Base-by-base conservation (phyloP, 2,888 invertebrate species). In the Trimorus sp. region DNA sequence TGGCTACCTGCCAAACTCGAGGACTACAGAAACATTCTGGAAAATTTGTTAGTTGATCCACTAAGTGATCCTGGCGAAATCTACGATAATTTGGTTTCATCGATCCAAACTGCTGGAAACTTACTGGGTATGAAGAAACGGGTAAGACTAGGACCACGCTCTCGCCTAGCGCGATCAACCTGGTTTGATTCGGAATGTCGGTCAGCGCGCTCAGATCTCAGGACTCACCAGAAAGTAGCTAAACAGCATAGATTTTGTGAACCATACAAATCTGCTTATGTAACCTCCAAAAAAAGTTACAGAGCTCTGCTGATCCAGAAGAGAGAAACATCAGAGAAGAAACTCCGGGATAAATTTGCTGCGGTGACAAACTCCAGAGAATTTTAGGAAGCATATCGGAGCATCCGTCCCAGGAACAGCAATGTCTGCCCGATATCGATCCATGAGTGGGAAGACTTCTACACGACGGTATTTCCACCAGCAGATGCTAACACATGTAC, bases 301-400 rank as follows among this genome's bases (percentile, higher is more conserved):
- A 16, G 7, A 42, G 15, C 60, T 14, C 14, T 16, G 4, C 12
- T 60, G 16, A 45, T 7, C 2, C 15, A 15, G n/a, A 60, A 60
- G 16, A 42, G 42, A 16, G 42, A 11, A 4, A 45, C 11, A 15
- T 11, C 40, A 9, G 60, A 60, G 9, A 11, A 8, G 9, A 14
- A 9, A 1, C 7, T 60, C 7, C 15, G 60, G 6, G 60, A 60
- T n/a, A 60, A 45, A 14, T 60, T 60, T 16, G 45, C 45, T 9
- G 16, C 37, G 7, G 7, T 45, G 9, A 45, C 9, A 7, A 40
- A 60, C 16, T 16, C 45, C 5, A 38, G 60, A 7, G 60, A 45
- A 14, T 60, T 60, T 14, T 60, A 15, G 60, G 14, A 45, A 7
- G 60, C 60, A 0, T 60, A 60, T 16, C n/a, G 60, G 11, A 60